Conservation (phyloP, 1,140 invertebrate species). For the Coptotermes formosanus region DNA sequence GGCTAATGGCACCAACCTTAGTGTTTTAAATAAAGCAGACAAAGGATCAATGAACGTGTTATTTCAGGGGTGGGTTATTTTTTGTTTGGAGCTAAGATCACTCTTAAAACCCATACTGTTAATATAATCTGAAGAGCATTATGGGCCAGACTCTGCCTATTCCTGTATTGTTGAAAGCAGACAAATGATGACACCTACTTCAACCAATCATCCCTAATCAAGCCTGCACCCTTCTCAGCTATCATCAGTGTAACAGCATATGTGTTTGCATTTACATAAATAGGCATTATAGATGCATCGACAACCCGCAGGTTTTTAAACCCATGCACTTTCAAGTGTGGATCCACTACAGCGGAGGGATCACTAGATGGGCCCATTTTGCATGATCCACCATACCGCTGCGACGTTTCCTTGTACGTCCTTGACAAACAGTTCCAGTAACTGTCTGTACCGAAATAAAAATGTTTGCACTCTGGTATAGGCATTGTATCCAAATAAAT, state of each 20-base stretch:
- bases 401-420: slow-evolving; percentile 38
- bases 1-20: too few species aligned
- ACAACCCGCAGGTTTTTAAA: slow-evolving; percentile 29
- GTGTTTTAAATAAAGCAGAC: too few species aligned
- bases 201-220: slow-evolving; percentile 23
- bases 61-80: too few species aligned
- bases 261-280: slow-evolving; percentile 20
- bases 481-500: slow-evolving; percentile 38
- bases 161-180: too few species aligned
- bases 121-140: too few species aligned
- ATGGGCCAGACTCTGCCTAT: too few species aligned
- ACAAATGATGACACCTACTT: too few species aligned
- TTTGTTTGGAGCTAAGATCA: too few species aligned
- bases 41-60: too few species aligned
- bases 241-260: slow-evolving; percentile 32
- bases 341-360: slow-evolving; percentile 25
- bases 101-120: too few species aligned
- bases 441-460: slow-evolving; percentile 38
- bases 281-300: slow-evolving; percentile 31
- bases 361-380: slow-evolving; percentile 37
- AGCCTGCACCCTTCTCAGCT: slow-evolving; percentile 26
- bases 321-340: slow-evolving; percentile 29
- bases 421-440: slow-evolving; percentile 46
- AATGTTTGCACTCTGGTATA: slow-evolving; percentile 40
- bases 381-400: slow-evolving; percentile 61